Evolutionary conservation across 2,888 invertebrate species (phyloP).

Genomic region (Leistus spinibarbis): DNA sequence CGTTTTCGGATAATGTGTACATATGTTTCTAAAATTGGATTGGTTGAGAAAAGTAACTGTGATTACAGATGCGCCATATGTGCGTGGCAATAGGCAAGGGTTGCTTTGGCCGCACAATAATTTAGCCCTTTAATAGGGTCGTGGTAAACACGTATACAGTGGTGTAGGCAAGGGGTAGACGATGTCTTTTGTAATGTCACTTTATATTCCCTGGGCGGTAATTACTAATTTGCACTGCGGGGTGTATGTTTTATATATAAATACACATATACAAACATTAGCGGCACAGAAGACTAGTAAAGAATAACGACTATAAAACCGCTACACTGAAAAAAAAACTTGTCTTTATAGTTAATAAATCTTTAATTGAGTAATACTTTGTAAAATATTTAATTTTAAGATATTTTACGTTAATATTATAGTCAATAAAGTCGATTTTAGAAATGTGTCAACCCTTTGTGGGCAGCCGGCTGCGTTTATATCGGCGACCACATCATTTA

Average conservation of each 20-base stretch:
- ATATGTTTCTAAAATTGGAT: too few relatives aligned
- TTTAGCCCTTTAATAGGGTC: constrained; percentile 3
- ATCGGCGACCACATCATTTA: neutral
- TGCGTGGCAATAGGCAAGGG: constrained; percentile 34
- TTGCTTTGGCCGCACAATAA: constrained; percentile 30
- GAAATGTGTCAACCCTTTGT: too few relatives aligned
- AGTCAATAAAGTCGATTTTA: too few relatives aligned
- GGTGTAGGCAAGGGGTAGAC: constrained; percentile 44
- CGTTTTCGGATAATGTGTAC: too few relatives aligned
- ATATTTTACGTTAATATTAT: too few relatives aligned
- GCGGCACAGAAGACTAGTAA: neutral
- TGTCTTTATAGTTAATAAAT: too few relatives aligned
- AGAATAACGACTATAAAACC: neutral
- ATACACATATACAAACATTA: constrained; percentile 10
- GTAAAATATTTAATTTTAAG: too few relatives aligned
- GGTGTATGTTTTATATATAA: constrained; percentile 1
- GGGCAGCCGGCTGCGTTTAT: neutral
- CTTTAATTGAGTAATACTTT: too few relatives aligned
- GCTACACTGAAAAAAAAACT: too few relatives aligned
- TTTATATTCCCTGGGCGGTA: constrained; percentile 46
- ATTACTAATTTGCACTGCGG: constrained; percentile 47
- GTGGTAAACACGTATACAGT: neutral
- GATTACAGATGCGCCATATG: neutral
- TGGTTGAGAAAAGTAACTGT: neutral
- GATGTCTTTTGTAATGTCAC: constrained; percentile 46